phyloP scores from a whole-genome alignment of 2,113 vertebrate species.

The Callorhinus ursinus region DNA sequence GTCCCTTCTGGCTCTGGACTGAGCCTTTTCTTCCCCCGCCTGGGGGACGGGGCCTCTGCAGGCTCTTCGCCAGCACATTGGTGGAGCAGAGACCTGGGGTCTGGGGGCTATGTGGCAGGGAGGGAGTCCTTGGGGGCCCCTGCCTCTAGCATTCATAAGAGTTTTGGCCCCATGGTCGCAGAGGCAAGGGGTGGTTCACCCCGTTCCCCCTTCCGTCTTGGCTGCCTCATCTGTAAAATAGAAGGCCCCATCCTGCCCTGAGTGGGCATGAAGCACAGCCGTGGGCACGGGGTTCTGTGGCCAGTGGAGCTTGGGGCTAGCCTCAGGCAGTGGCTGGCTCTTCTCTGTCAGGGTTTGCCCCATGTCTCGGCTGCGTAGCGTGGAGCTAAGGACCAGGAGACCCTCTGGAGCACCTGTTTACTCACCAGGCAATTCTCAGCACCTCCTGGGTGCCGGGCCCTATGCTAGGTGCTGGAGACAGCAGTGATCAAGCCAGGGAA shows the following conservation, averaged over 20 bases:
- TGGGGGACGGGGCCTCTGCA: no score
- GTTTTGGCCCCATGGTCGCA: neutral
- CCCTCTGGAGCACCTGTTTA: neutral
- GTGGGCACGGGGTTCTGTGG: rapidly evolving
- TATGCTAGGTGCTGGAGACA: neutral
- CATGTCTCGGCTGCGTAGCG: neutral
- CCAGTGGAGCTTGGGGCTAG: neutral
- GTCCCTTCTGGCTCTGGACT: neutral
- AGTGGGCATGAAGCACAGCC: neutral
- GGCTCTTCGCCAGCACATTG: neutral
- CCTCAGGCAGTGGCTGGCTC: neutral
- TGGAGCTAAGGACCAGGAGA: neutral
- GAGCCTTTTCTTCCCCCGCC: neutral
- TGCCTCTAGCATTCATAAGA: neutral
- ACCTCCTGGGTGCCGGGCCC: neutral
- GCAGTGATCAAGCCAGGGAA: neutral
- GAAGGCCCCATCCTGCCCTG: neutral
- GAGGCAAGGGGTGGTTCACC: neutral
- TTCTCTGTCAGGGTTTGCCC: neutral
- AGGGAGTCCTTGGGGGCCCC: no score
- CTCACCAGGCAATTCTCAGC: neutral
- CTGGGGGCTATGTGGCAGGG: no score
- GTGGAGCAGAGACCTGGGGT: neutral
- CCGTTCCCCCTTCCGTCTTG: neutral
- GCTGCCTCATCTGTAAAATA: neutral